phyloP scores from a whole-genome alignment of 2,797 vertebrate species.

The Dromococcyx pavoninus region DNA sequence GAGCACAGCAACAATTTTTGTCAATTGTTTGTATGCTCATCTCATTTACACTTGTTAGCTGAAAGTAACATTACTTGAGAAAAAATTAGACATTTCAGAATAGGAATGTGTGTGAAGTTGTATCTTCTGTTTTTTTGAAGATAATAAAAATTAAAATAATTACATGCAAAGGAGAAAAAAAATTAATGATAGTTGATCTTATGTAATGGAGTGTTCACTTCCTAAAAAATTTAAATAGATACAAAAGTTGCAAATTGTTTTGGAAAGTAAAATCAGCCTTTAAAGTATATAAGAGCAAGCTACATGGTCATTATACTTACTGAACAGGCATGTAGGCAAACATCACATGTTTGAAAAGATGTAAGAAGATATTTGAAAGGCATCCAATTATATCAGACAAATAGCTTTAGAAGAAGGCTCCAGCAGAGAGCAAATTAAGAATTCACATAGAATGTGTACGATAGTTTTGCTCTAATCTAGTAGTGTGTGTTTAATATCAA shows the following conservation, averaged over 20 bases:
- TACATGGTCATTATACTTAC: conserved; percentile 4
- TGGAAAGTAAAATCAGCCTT: conserved; percentile 24
- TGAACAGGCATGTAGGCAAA: conserved; percentile 18
- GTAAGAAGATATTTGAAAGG: conserved; percentile 52
- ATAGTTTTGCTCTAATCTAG: conserved; percentile 6
- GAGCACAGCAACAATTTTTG: conserved; percentile 37
- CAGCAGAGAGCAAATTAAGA: conserved; percentile 63
- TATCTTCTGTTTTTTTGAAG: conserved; percentile 60
- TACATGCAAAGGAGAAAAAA: conserved; percentile 40
- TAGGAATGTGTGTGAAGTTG: not conserved
- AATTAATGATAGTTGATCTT: conserved; percentile 30
- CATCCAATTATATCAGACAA: conserved; percentile 30
- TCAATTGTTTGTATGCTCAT: conserved; percentile 39
- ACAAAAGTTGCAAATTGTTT: conserved; percentile 23
- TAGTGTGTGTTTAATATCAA: not conserved
- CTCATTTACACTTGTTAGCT: conserved; percentile 63
- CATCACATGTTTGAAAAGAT: conserved; percentile 29
- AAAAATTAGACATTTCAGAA: not conserved
- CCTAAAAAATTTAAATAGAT: not conserved
- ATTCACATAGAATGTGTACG: not conserved
- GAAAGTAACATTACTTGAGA: not conserved
- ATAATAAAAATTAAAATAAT: conserved; percentile 64
- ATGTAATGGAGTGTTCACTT: conserved; percentile 5
- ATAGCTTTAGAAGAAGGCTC: conserved; percentile 49
- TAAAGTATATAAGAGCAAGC: conserved; percentile 18